Evolutionary conservation across 2,113 vertebrate species (phyloP).

Genomic region (Hymenochirus boettgeri): DNA sequence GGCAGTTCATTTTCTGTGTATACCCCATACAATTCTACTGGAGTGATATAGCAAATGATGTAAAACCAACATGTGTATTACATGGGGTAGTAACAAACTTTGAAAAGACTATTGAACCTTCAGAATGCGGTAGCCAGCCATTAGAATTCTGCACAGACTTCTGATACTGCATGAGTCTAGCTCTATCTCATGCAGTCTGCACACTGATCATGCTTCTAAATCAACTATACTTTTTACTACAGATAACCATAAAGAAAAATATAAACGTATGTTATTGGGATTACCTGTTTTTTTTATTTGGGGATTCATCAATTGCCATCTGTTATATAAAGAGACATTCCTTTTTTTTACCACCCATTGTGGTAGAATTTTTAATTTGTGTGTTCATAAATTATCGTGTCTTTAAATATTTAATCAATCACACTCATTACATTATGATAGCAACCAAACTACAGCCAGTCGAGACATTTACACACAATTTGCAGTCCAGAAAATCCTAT

Average conservation of each 20-base stretch:
- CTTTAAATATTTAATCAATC: conserved; percentile 32
- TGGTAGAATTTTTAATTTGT: conserved; percentile 34
- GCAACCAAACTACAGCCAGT: not conserved
- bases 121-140: conserved; percentile 23
- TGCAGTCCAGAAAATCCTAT: conserved; percentile 17
- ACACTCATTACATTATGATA: conserved; percentile 20
- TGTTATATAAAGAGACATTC: conserved; percentile 10
- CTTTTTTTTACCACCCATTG: conserved; percentile 4
- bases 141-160: conserved; percentile 39
- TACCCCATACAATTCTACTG: too few species aligned
- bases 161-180: too few species aligned
- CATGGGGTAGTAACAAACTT: conserved; percentile 20
- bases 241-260: conserved; percentile 8
- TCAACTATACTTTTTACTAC: conserved; percentile 36
- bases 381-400: conserved; percentile 38
- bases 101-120: conserved; percentile 3
- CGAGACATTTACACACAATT: conserved; percentile 16
- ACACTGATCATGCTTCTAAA: conserved; percentile 18
- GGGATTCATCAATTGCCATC: conserved; percentile 2
- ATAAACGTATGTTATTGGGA: too few species aligned
- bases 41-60: too few species aligned
- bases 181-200: conserved; percentile 25
- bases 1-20: too few species aligned
- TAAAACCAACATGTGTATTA: too few species aligned
- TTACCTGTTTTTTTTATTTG: not conserved